Percentiles rank a stretch among this genome's conserved stretches.
Evolutionary conservation across 2,888 invertebrate genomes (phyloP).

Genomic region (Drosophila cyrtoloma): DNA sequence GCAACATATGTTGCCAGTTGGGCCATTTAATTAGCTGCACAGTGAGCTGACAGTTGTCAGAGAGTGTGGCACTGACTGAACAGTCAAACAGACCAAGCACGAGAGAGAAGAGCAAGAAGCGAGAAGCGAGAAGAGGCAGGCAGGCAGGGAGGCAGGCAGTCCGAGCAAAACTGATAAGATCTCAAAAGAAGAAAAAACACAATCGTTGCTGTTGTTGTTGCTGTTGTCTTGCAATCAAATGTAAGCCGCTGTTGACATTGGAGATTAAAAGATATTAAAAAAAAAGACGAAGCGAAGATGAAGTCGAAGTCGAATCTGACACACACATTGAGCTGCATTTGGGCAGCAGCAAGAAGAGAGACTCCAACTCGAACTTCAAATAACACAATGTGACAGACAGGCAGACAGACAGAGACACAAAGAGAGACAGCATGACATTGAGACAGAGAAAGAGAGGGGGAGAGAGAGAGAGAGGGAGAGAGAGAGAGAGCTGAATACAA

Average conservation of each 20-base stretch:
- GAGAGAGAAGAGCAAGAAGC: conserved; percentile 3
- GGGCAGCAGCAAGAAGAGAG: conserved; percentile 43
- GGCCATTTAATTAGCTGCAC: conserved; percentile 77
- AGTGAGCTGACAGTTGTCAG: conserved; percentile 71
- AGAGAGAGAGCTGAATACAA: conserved; percentile 12
- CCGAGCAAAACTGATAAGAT: conserved; percentile 70
- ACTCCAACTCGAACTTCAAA: conserved; percentile 45
- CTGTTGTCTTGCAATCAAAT: conserved; percentile 81
- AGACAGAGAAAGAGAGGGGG: conserved; percentile 20
- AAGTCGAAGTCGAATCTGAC: conserved; percentile 64
- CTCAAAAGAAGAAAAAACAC: conserved; percentile 50
- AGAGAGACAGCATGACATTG: conserved; percentile 33
- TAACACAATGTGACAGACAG: conserved; percentile 45
- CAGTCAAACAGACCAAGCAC: conserved; percentile 12
- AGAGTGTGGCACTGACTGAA: conserved; percentile 56
- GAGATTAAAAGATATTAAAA: conserved; percentile 82
- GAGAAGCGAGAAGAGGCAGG: neutral
- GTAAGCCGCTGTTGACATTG: conserved; percentile 83
- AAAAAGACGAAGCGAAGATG: conserved; percentile 8
- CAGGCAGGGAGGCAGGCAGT: conserved; percentile 23
- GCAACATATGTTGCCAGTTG: conserved; percentile 79
- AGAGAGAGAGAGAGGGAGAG: conserved; percentile 24
- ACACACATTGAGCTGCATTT: conserved; percentile 52
- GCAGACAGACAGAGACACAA: conserved; percentile 32
- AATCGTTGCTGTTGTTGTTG: conserved; percentile 41